Conservation (phyloP, 2,888 invertebrate species). For the Sthenelais limicola region DNA sequence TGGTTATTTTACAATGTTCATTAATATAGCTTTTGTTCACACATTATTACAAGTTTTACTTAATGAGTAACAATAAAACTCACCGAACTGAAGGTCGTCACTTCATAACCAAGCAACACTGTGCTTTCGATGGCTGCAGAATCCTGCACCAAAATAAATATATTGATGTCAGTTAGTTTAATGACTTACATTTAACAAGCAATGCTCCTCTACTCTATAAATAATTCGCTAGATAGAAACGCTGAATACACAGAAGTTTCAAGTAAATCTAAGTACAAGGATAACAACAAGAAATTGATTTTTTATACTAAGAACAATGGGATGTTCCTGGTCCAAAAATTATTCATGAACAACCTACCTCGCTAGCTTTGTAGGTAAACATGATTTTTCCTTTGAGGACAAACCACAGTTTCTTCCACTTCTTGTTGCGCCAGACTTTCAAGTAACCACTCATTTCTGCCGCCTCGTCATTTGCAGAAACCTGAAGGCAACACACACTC, state of each 20-base stretch:
- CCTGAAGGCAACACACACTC: slow-evolving; percentile 64
- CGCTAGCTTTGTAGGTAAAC: slow-evolving; percentile 74
- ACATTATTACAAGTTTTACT: no score
- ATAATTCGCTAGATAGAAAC: no score
- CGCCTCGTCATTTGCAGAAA: slow-evolving; percentile 75
- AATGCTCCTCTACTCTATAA: no score
- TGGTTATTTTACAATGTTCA: no score
- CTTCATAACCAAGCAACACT: slow-evolving; percentile 75
- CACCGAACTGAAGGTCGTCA: slow-evolving; percentile 64
- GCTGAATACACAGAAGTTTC: no score
- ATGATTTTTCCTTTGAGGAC: slow-evolving; percentile 75
- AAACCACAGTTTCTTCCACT: slow-evolving; percentile 77
- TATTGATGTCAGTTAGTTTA: background rate
- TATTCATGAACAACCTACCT: slow-evolving; percentile 59
- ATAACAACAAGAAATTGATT: background rate
- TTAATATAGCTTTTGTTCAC: no score
- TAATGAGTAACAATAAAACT: no score
- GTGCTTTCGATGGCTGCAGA: slow-evolving; percentile 74
- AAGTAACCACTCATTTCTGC: slow-evolving; percentile 76
- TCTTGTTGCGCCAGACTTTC: slow-evolving; percentile 64
- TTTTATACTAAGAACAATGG: background rate
- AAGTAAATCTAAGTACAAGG: no score
- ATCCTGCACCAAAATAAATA: slow-evolving; percentile 66
- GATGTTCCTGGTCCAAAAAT: background rate
- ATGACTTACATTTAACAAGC: no score